A percentile compares a stretch with the other conserved stretches of the same genome.
Evolutionary conservation across 2,888 invertebrate genomes (phyloP).

Genomic region (Drosophila austrosaltans): DNA sequence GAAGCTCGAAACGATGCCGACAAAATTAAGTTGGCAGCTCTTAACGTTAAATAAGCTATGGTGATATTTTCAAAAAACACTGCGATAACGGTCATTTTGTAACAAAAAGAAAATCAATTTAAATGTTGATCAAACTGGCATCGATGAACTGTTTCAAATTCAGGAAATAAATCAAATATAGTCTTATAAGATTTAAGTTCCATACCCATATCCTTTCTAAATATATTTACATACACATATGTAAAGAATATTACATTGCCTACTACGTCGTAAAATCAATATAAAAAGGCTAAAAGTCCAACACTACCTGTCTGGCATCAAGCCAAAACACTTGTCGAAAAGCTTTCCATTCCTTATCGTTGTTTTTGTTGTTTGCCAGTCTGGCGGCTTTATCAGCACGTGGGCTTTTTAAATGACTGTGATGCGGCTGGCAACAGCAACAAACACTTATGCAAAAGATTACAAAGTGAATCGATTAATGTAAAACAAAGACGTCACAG

Average conservation of each 20-base stretch:
- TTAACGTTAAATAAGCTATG: not conserved
- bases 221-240: too few species aligned
- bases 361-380: conserved; percentile 3
- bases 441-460: not conserved
- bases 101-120: too few species aligned
- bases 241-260: too few species aligned
- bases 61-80: not conserved
- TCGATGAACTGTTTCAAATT: too few species aligned
- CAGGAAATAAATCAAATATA: too few species aligned
- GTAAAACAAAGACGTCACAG: conserved; percentile 19
- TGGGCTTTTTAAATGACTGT: conserved; percentile 18
- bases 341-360: conserved; percentile 10
- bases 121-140: too few species aligned
- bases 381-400: conserved; percentile 24
- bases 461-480: conserved; percentile 4
- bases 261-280: not conserved
- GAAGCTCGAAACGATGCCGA: not conserved
- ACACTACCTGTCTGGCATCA: conserved; percentile 5
- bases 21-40: conserved; percentile 9
- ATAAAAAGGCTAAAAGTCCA: not conserved
- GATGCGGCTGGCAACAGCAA: conserved; percentile 20
- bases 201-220: too few species aligned
- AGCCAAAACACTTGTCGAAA: conserved; percentile 21
- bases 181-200: too few species aligned
- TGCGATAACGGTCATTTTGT: not conserved